Conservation (phyloP, 2,888 invertebrate genomes). For the Spisula subtruncata region DNA sequence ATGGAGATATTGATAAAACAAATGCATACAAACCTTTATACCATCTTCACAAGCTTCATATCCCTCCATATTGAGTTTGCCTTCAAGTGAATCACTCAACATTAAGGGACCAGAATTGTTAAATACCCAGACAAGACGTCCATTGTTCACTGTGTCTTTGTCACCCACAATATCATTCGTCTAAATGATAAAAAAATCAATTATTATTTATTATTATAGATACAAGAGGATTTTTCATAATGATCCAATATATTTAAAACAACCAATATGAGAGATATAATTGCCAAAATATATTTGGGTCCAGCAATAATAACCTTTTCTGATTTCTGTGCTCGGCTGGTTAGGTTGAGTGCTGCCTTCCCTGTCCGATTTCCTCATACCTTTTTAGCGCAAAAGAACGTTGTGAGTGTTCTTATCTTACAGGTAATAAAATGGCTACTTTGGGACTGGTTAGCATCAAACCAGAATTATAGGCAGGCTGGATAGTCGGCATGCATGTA, state of each 20-base stretch:
- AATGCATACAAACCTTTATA: constrained; percentile 24
- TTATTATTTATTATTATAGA: neutral
- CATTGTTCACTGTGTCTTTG: constrained; percentile 47
- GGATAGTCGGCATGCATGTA: too few relatives aligned
- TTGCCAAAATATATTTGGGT: too few relatives aligned
- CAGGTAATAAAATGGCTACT: too few relatives aligned
- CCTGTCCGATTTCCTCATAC: too few relatives aligned
- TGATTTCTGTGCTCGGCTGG: too few relatives aligned
- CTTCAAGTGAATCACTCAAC: constrained; percentile 37
- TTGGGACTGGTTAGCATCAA: too few relatives aligned
- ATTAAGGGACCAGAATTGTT: constrained; percentile 51
- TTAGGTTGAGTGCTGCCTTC: too few relatives aligned
- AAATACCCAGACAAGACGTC: constrained; percentile 54
- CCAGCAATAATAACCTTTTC: too few relatives aligned
- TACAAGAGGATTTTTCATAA: neutral
- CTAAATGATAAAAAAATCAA: constrained; percentile 36
- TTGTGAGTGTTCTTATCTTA: too few relatives aligned
- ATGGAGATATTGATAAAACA: too few relatives aligned
- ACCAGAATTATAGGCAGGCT: too few relatives aligned
- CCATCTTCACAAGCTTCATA: constrained; percentile 39
- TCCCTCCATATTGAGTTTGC: constrained; percentile 26
- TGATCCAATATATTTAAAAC: neutral
- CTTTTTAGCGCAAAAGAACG: too few relatives aligned
- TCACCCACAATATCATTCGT: constrained; percentile 53
- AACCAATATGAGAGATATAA: neutral